Evolutionary conservation across 1,140 invertebrate species (phyloP).

Genomic region (Cydia fagiglandana): DNA sequence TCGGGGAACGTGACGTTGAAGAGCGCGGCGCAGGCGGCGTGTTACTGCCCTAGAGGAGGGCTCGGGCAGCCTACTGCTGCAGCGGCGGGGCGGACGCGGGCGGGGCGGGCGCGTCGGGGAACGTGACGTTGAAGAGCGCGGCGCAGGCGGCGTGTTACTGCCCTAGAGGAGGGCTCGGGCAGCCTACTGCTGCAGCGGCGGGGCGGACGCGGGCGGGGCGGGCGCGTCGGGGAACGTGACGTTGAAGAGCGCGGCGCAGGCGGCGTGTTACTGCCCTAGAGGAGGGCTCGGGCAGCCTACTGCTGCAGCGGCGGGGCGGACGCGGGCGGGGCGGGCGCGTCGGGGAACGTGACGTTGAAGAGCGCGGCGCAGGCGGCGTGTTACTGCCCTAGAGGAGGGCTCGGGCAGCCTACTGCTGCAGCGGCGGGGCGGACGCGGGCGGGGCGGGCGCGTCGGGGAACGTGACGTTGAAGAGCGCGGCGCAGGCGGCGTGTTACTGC

Average conservation of each 20-base stretch:
- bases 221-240: slow-evolving; percentile 56
- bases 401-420: not conserved
- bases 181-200: not conserved
- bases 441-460: slow-evolving; percentile 51
- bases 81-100: slow-evolving; percentile 13
- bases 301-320: slow-evolving; percentile 17
- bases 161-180: too few relatives aligned
- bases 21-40: slow-evolving; percentile 53
- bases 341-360: slow-evolving; percentile 68
- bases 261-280: too few relatives aligned
- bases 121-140: slow-evolving; percentile 71
- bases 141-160: slow-evolving; percentile 26
- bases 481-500: too few relatives aligned
- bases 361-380: slow-evolving; percentile 53
- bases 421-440: slow-evolving; percentile 18
- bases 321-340: slow-evolving; percentile 34
- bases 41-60: too few relatives aligned
- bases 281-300: not conserved
- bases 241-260: slow-evolving; percentile 68
- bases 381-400: too few relatives aligned
- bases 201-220: slow-evolving; percentile 20
- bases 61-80: not conserved
- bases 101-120: slow-evolving; percentile 45
- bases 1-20: slow-evolving; percentile 69
- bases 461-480: slow-evolving; percentile 69